Evolutionary conservation across 92 coral and sea anemone genomes (phyloP).

Genomic region (Actinostola sp.): DNA sequence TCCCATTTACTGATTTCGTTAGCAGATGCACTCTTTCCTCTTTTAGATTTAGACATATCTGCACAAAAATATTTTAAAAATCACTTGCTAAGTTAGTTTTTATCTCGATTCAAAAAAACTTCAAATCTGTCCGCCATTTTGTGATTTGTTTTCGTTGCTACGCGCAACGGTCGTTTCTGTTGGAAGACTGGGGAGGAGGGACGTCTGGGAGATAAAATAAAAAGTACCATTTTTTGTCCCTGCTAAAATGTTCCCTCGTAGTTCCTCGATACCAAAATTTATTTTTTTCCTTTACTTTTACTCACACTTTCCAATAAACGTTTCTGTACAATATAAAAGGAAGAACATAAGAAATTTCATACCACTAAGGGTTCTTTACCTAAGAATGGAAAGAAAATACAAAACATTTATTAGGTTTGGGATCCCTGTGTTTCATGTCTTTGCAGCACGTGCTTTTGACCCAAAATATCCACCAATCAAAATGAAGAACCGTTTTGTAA

Average conservation of each 20-base stretch:
- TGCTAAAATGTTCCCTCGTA: too few relatives aligned
- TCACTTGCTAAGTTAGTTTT: not conserved
- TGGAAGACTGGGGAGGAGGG: conserved; percentile 29
- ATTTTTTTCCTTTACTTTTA: too few relatives aligned
- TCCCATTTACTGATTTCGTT: conserved; percentile 97
- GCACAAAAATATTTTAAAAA: not conserved
- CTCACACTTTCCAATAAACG: too few relatives aligned
- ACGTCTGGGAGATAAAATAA: too few relatives aligned
- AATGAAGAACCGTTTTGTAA: conserved; percentile 57
- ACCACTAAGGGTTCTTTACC: too few relatives aligned
- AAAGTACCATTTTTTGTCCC: too few relatives aligned
- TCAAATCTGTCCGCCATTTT: conserved; percentile 85
- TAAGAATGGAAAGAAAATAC: too few relatives aligned
- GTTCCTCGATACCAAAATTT: too few relatives aligned
- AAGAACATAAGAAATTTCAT: too few relatives aligned
- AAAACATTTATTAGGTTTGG: too few relatives aligned
- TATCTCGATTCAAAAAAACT: not conserved
- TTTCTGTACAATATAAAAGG: too few relatives aligned
- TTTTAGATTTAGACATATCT: conserved; percentile 88
- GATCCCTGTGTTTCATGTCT: not conserved
- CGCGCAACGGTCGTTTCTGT: conserved; percentile 43
- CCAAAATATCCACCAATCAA: conserved; percentile 39
- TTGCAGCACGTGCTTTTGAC: conserved; percentile 7
- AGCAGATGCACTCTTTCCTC: conserved; percentile 97
- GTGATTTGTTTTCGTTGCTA: conserved; percentile 96